These are phyloP conservation scores for Prorops nasuta DNA, from an alignment of 1,140 invertebrate genomes.

Conservation along the genomic window DNA sequence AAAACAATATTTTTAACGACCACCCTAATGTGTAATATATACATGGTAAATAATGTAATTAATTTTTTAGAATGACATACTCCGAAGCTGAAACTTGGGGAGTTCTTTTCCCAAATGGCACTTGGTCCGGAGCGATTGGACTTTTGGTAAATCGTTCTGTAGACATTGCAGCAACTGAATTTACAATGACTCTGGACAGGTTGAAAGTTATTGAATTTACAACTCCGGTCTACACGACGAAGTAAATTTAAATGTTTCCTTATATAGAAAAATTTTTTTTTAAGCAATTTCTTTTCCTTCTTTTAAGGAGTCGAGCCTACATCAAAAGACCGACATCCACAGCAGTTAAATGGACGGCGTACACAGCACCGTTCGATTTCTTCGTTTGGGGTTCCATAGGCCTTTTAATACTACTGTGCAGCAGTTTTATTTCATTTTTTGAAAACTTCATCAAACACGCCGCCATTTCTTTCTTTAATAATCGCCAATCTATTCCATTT, in stretches of 20 bases:
- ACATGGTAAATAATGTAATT: neutral
- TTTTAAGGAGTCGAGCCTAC: conserved; percentile 39
- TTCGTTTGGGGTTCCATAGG: conserved; percentile 40
- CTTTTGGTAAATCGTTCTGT: conserved; percentile 34
- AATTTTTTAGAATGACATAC: conserved; percentile 30
- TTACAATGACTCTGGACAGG: conserved; percentile 46
- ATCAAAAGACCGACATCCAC: conserved; percentile 43
- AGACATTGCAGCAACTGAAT: conserved; percentile 43
- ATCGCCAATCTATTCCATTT: neutral
- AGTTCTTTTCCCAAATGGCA: conserved; percentile 29
- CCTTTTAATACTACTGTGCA: conserved; percentile 26
- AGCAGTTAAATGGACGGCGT: conserved; percentile 47
- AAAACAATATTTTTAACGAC: no score
- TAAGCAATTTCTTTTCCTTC: conserved; percentile 1
- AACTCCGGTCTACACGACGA: conserved; percentile 45
- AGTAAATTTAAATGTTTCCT: conserved; percentile 23
- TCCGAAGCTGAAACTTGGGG: conserved; percentile 39
- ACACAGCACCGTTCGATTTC: conserved; percentile 39
- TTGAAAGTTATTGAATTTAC: conserved; percentile 43
- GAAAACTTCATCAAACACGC: conserved; percentile 6
- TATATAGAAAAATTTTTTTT: neutral
- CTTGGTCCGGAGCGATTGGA: conserved; percentile 41
- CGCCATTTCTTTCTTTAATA: neutral
- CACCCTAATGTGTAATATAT: no score
- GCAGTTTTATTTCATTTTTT: conserved; percentile 5